Base-by-base conservation (phyloP, 1,140 invertebrate species). In the Bombyx mandarina region DNA sequence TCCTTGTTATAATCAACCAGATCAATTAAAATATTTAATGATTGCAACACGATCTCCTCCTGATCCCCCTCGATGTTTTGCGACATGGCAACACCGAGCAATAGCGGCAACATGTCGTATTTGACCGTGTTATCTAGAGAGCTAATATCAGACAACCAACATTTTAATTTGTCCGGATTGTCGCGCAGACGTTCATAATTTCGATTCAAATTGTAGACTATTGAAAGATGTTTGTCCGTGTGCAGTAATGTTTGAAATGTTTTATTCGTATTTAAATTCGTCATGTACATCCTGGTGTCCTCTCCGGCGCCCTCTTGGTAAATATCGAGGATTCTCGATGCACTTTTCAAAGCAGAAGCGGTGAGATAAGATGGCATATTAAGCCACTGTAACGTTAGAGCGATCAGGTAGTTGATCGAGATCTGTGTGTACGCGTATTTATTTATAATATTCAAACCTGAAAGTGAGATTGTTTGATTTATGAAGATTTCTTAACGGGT, bases 371-470 rank as follows among this genome's bases (percentile, higher is more conserved):
- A 84, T 0, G 82, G 82, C 45, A 80, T 64, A 44, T 74, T 62
- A 4, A 75, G 60, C 72, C 72, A 75, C 48, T 72, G 72, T 8
- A 75, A 64, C 0, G 67, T 60, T 18, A 65, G 50, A 0, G 69
- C 65, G 0, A 61, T 61, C 52, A 72, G 67, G 2, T 53, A 61
- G 60, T 62, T 72, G 1, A 75, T 52, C 0, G 63, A 62, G 51
- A 72, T 57, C 1, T 48, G 4, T 8, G 73, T 65, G 51, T 65
- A 75, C 57, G 80, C 78, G 43, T 75, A 77, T 70, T 80, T 84
- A 47, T 57, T 81, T 54, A 80, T 72, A 60, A 86, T 79, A 45
- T 82, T 80, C 1, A 84, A 62, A 64, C 75, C 82, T 84, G 73
- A 43, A 56, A 56, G 10, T 53, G 26, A 9, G 8, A 35, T 5